Evolutionary conservation across 1,140 invertebrate genomes (phyloP), one percentile per base, ranked within the genome.

Genomic region (Glossosoma conforme): DNA sequence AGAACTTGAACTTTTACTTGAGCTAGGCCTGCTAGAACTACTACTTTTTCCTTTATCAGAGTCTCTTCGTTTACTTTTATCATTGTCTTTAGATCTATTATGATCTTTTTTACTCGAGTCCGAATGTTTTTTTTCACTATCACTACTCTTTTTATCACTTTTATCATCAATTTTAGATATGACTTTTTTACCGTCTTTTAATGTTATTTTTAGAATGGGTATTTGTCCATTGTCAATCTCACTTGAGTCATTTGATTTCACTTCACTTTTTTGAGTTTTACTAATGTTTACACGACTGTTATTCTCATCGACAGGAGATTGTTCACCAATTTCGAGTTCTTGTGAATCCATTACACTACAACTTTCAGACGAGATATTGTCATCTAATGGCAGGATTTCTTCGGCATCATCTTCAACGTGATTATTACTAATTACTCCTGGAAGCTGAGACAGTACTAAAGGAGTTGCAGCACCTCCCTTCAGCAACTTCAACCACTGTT

Each of bases 401-500:
- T 22, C 19, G 36, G 17, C 1, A 11, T 3, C 37, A 52, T 9
- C 49, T 49, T 22, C 32, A 51, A 36, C 24, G 47, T n/a, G n/a
- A n/a, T n/a, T n/a, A n/a, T n/a, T n/a, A n/a, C n/a, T n/a, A n/a
- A n/a, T n/a, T n/a, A n/a, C n/a, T n/a, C n/a, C 20, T 43, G 66
- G 54, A 45, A 72, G 64, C 57, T 74, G 66, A 41, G 59, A 28
- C 52, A 67, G 41, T 51, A 55, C 46, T 38, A 74, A 58, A 28
- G 68, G 69, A 37, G 62, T 51, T 30, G 69, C 65, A 56, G 76
- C 73, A 65, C 82, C 78, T 41, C 78, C 80, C 70, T 88, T 91
- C 1, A 91, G 88, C 46, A 91, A 84, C 60, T 86, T 87, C 59
- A 93, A 77, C 93, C 93, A 96, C 66, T 89, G 85, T 58, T 91